A percentile compares a stretch with the other conserved stretches of the same genome.
Evolutionary conservation across 2,888 invertebrate genomes (phyloP).

Genomic region (Acrobeloides nanus): DNA sequence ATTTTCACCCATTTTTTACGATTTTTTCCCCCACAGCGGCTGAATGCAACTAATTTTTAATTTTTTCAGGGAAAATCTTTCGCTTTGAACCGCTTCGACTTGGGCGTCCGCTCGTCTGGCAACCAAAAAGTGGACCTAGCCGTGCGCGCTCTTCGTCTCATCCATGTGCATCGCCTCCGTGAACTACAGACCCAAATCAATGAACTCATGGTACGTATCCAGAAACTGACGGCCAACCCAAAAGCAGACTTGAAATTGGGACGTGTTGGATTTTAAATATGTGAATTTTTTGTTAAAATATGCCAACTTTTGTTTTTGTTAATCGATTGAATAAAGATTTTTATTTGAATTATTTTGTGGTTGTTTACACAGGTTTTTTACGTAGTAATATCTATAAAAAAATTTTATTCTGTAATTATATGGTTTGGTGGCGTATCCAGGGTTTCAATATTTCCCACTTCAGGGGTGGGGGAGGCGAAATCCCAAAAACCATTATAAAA

Average conservation of each 20-base stretch:
- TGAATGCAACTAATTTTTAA: too few species aligned
- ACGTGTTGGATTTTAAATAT: conserved; percentile 26
- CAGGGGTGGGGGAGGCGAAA: too few species aligned
- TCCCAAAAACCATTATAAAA: too few species aligned
- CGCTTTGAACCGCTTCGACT: conserved; percentile 2
- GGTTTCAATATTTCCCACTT: too few species aligned
- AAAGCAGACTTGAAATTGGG: conserved; percentile 26
- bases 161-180: conserved; percentile 64
- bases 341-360: background rate
- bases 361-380: background rate
- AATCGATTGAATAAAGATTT: background rate
- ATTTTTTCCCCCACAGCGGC: too few species aligned
- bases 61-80: conserved; percentile 2
- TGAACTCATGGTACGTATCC: conserved; percentile 83
- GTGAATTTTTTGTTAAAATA: too few species aligned
- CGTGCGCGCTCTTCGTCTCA: conserved; percentile 69
- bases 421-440: too few species aligned
- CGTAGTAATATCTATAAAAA: background rate
- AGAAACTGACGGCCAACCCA: conserved; percentile 66
- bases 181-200: conserved; percentile 64
- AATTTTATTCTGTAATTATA: too few species aligned
- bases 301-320: conserved; percentile 6
- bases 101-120: conserved; percentile 55
- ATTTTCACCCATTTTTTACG: too few species aligned
- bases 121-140: conserved; percentile 66